Evolutionary conservation across 2,797 vertebrate genomes (phyloP), one percentile per base, ranked within the genome.

Genomic region (Parauchenoglanis punctatus): DNA sequence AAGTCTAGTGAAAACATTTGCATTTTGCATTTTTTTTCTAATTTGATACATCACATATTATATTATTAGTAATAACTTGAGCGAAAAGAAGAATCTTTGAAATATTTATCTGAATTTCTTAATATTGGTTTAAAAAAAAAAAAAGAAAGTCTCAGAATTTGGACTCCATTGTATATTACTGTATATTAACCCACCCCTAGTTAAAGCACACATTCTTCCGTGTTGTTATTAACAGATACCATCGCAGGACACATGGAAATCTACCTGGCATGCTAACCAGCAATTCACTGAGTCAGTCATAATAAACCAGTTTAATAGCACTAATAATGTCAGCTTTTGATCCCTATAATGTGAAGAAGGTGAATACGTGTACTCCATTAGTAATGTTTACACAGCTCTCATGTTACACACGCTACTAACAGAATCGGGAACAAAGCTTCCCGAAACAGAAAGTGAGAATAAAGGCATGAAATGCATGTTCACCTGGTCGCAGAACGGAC

Each of bases 321-420:
- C 28, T 46, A 70, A 25, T 81, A 49, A 18, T 63, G 80, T 76
- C 85, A 87, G 46, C 82, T 18, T 89, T 89, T 89, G 86, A 86
- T 90, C 67, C 1, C 76, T 73, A 35, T 76, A 67, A 63, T n/a
- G 40, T 20, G 65, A 61, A 83, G 82, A 81, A 72, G 58, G 52
- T 80, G 77, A 90, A 83, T 85, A 72, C 59, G 70, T 85, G 56
- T 81, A 52, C 58, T 86, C 82, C 75, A 83, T 63, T 68, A 77
- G 63, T 56, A 46, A 86, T 89, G 88, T 91, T 90, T 89, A 87
- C 86, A 83, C 44, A 86, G 67, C 49, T 89, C 83, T 91, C 90
- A 85, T 52, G 44, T 91, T 90, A 90, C 89, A 20, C 52, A 58
- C 40, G 40, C 63, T 8, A 35, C 85, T 87, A 76, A 65, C 61